Percentiles rank a stretch among this genome's conserved stretches.
Conservation (phyloP, 2,113 vertebrate species). For the Sula dactylatra region DNA sequence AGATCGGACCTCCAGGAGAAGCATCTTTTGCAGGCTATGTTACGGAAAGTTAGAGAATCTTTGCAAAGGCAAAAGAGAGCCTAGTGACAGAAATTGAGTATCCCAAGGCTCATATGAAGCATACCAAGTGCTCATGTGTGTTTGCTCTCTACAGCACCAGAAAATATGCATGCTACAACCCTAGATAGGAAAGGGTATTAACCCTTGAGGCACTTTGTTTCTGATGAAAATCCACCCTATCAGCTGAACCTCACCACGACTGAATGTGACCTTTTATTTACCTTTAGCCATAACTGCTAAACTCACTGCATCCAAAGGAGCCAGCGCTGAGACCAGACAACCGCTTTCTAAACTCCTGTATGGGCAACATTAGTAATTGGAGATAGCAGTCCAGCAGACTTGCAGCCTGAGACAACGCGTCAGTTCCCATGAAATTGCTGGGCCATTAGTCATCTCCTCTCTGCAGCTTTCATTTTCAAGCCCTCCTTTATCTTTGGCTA, state of each 20-base stretch:
- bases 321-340: background rate
- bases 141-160: background rate
- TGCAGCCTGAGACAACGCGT: background rate
- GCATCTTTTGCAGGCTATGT: background rate
- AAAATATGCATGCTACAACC: background rate
- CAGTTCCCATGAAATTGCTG: slow-evolving; percentile 10
- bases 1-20: background rate
- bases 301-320: background rate
- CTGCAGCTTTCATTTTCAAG: slow-evolving; percentile 47
- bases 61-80: background rate
- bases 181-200: background rate
- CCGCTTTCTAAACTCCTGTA: background rate
- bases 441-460: slow-evolving; percentile 29
- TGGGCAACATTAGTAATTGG: background rate
- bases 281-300: background rate
- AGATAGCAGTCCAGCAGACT: background rate
- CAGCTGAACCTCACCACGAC: background rate
- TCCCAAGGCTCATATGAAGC: background rate
- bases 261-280: background rate
- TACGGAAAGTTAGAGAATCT: background rate
- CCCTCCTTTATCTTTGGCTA: slow-evolving; percentile 38
- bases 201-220: background rate
- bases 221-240: background rate
- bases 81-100: background rate
- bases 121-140: background rate